Conservation (phyloP, 2,113 vertebrate species). For the Ivindomyrus marchei region DNA sequence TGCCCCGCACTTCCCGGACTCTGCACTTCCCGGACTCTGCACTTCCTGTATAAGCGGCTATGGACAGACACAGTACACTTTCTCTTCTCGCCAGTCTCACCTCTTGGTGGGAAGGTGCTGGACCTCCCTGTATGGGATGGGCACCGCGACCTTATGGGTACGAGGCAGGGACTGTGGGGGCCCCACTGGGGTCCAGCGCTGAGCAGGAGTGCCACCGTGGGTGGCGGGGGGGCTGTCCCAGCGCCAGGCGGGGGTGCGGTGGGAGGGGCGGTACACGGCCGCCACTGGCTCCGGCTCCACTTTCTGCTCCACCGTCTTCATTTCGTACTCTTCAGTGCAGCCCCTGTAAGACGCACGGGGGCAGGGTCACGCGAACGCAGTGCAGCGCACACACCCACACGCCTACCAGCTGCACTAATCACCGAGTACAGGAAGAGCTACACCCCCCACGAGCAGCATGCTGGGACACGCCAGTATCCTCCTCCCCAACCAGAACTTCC, state of each 20-base stretch:
- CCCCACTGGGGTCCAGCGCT: slow-evolving; percentile 62
- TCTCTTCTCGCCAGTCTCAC: slow-evolving; percentile 47
- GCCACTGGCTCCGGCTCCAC: slow-evolving; percentile 64
- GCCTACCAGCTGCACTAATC: background rate
- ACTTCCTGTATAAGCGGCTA: background rate
- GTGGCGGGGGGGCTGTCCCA: slow-evolving; percentile 72
- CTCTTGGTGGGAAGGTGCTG: slow-evolving; percentile 71
- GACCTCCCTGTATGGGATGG: slow-evolving; percentile 72
- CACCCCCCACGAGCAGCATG: background rate
- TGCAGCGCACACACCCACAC: background rate
- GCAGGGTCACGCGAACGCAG: slow-evolving; percentile 12
- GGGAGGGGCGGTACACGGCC: slow-evolving; percentile 64
- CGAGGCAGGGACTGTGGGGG: slow-evolving; percentile 56
- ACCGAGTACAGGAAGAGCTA: background rate
- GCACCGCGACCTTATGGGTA: slow-evolving; percentile 56
- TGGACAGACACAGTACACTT: background rate
- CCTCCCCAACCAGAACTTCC: background rate
- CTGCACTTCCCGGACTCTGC: background rate
- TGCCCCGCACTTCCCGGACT: background rate
- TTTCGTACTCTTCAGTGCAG: slow-evolving; percentile 79
- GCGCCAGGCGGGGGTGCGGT: slow-evolving; percentile 68
- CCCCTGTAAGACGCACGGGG: slow-evolving; percentile 59
- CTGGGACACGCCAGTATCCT: background rate
- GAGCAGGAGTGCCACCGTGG: slow-evolving; percentile 55
- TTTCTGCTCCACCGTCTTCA: slow-evolving; percentile 72